Conservation (phyloP, 2,113 vertebrate species). For the Dipodomys stephensi region DNA sequence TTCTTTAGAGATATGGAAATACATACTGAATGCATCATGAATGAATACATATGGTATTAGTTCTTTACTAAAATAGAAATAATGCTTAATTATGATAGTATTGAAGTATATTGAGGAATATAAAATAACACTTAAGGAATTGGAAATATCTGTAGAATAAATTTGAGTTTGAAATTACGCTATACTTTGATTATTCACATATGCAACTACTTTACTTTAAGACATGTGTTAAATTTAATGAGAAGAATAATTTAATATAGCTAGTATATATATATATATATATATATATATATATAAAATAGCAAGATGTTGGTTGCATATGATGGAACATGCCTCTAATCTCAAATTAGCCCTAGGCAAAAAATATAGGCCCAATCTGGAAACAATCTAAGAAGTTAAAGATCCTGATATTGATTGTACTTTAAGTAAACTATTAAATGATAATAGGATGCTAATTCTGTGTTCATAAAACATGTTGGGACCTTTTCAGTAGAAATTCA, state of each 20-base stretch:
- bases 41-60: conserved; percentile 7
- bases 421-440: conserved; percentile 58
- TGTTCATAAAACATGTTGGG: conserved; percentile 37
- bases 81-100: background rate
- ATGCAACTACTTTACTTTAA: conserved; percentile 58
- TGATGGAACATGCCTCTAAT: no score
- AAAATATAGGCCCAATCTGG: no score
- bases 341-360: no score
- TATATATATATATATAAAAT: background rate
- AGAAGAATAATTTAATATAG: conserved; percentile 63
- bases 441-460: conserved; percentile 25
- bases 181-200: conserved; percentile 64
- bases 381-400: no score
- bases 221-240: conserved; percentile 59
- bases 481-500: background rate
- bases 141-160: conserved; percentile 33
- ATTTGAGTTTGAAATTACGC: conserved; percentile 39
- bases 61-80: conserved; percentile 39
- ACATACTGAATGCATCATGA: background rate
- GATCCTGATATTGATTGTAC: conserved; percentile 41
- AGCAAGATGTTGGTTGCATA: background rate
- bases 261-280: background rate
- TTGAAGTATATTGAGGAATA: conserved; percentile 36
- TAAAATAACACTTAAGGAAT: conserved; percentile 40
- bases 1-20: background rate